Evolutionary conservation across 2,113 vertebrate species (phyloP).

Genomic region (Tauraco erythrolophus): DNA sequence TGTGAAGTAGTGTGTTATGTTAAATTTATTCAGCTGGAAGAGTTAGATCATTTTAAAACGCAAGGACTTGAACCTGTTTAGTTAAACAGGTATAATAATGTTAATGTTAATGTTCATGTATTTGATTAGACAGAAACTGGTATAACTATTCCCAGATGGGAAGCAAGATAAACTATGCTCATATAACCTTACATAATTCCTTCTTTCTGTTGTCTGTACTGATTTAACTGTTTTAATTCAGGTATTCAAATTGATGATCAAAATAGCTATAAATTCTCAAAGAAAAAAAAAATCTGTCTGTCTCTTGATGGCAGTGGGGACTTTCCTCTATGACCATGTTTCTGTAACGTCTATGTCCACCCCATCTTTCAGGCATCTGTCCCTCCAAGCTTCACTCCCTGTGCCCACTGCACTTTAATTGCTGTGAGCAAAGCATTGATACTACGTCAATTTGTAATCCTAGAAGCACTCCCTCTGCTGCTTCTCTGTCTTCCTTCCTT

Average conservation of each 20-base stretch:
- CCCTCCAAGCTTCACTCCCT: neutral
- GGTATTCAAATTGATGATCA: neutral
- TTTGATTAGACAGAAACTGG: neutral
- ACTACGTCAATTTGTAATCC: neutral
- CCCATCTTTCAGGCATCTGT: neutral
- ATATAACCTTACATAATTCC: neutral
- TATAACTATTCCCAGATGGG: neutral
- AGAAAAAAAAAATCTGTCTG: neutral
- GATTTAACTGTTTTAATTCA: neutral
- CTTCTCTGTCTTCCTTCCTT: neutral
- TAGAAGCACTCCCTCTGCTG: neutral
- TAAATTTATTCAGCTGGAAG: neutral
- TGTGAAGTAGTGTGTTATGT: neutral
- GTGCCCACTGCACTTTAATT: neutral
- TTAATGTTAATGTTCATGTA: neutral
- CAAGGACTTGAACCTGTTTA: neutral
- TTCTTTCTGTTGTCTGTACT: neutral
- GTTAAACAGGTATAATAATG: neutral
- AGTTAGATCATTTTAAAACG: neutral
- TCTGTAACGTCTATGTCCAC: neutral
- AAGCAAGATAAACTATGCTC: neutral
- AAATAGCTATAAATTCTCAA: neutral
- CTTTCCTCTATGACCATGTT: neutral
- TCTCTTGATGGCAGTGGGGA: neutral
- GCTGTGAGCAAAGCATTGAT: neutral